These are phyloP conservation scores for Bettongia penicillata DNA, from an alignment of 2,113 vertebrate genomes.

Conservation along the genomic window DNA sequence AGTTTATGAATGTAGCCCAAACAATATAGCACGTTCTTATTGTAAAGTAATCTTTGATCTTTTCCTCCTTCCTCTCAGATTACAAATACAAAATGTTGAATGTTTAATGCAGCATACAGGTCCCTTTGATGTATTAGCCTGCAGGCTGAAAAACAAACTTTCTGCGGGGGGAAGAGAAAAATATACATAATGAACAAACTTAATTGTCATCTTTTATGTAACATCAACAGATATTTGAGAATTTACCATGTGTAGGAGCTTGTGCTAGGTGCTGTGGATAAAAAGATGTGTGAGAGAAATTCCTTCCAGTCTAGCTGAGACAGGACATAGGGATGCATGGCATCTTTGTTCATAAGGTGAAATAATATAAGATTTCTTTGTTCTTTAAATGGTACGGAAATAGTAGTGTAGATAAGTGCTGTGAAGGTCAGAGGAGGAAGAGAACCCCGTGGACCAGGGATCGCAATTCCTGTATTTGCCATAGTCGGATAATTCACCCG, in stretches of 20 bases:
- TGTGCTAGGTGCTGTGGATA: neutral
- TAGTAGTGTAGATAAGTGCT: neutral
- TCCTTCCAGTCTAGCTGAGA: neutral
- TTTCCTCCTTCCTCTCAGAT: neutral
- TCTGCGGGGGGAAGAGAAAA: neutral
- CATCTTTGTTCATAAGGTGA: neutral
- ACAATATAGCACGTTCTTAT: neutral
- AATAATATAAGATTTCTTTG: slow-evolving; percentile 21
- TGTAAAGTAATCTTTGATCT: neutral
- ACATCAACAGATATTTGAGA: neutral
- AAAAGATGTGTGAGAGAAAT: neutral
- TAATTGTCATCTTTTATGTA: slow-evolving; percentile 4
- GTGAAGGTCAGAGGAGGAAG: neutral
- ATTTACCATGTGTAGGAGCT: neutral
- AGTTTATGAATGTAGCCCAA: neutral
- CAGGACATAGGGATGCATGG: neutral
- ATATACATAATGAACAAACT: neutral
- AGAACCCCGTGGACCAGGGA: neutral
- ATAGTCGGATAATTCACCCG: neutral
- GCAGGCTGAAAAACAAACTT: slow-evolving; percentile 13
- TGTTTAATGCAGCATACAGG: neutral
- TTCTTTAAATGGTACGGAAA: neutral
- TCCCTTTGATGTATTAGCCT: slow-evolving; percentile 37
- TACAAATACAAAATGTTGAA: neutral
- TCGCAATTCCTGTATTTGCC: neutral